Conservation (phyloP, 2,113 vertebrate species). For the Mastomys natalensis region DNA sequence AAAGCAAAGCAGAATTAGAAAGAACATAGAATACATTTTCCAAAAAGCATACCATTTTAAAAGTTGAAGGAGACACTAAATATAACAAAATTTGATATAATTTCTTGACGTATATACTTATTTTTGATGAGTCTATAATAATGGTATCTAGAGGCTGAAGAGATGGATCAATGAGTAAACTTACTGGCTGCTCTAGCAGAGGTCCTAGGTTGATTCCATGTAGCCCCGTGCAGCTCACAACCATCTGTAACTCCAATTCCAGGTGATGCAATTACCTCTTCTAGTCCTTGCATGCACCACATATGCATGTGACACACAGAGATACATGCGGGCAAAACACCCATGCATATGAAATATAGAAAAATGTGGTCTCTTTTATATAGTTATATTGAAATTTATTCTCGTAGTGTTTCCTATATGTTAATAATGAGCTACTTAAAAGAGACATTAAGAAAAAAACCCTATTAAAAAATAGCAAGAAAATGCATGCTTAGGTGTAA, state of each 20-base stretch:
- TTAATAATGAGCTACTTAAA: not conserved
- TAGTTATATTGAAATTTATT: not conserved
- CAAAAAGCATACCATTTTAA: not conserved
- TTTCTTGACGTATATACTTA: conserved; percentile 1
- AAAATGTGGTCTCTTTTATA: not conserved
- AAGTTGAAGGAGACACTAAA: not conserved
- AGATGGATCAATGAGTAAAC: not conserved
- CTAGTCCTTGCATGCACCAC: not conserved
- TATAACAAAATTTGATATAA: not conserved
- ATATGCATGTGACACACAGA: not conserved
- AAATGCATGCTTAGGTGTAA: not conserved
- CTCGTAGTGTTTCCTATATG: not conserved
- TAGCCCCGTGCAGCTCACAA: not conserved
- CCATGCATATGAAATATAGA: not conserved
- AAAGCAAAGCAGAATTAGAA: not conserved
- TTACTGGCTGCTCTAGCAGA: not conserved
- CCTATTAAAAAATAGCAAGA: not conserved
- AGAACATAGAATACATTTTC: no score
- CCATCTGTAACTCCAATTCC: not conserved
- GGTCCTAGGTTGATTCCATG: not conserved
- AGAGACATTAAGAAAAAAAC: not conserved
- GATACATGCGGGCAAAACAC: not conserved
- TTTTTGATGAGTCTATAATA: not conserved
- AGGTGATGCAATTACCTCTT: not conserved
- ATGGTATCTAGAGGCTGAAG: not conserved